These are phyloP conservation scores for Xestobium rufovillosum DNA, from an alignment of 2,888 invertebrate genomes.

Conservation along the genomic window DNA sequence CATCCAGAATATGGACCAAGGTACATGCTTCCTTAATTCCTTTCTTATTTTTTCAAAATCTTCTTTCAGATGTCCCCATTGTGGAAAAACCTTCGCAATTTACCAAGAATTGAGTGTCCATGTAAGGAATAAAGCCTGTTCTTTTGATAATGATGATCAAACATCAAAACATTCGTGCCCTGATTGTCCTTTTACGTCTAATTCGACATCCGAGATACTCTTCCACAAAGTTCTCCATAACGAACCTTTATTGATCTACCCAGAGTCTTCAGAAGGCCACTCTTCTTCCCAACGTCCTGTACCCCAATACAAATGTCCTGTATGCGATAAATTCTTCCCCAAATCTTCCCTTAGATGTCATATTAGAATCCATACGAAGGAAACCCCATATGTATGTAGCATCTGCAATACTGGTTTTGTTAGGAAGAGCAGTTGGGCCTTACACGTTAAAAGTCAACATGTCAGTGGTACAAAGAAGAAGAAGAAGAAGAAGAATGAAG, in stretches of 20 bases:
- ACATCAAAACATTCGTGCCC: slow-evolving; percentile 41
- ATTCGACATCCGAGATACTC: slow-evolving; percentile 62
- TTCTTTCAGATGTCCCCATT: slow-evolving; percentile 58
- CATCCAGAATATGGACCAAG: slow-evolving; percentile 58
- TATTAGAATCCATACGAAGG: slow-evolving; percentile 65
- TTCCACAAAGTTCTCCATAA: slow-evolving; percentile 66
- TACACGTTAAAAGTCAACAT: slow-evolving; percentile 52
- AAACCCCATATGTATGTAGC: slow-evolving; percentile 61
- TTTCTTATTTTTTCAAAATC: slow-evolving; percentile 4
- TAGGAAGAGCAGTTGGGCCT: slow-evolving; percentile 56
- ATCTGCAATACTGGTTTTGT: slow-evolving; percentile 59
- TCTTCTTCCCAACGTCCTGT: slow-evolving; percentile 29
- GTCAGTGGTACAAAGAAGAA: slow-evolving; percentile 28
- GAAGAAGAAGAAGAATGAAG: slow-evolving; percentile 17
- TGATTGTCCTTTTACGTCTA: slow-evolving; percentile 54
- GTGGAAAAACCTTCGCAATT: slow-evolving; percentile 60
- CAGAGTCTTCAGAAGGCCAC: slow-evolving; percentile 34
- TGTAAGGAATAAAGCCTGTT: slow-evolving; percentile 54
- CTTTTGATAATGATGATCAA: slow-evolving; percentile 33
- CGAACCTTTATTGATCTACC: slow-evolving; percentile 39
- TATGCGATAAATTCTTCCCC: slow-evolving; percentile 57
- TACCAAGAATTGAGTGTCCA: slow-evolving; percentile 71
- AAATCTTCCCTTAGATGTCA: slow-evolving; percentile 64
- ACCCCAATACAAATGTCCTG: slow-evolving; percentile 56
- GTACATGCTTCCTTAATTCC: slow-evolving; percentile 3